A percentile compares a stretch with the other conserved stretches of the same genome.
Conservation (phyloP, 2,888 invertebrate species). For the Linyphia triangularis region DNA sequence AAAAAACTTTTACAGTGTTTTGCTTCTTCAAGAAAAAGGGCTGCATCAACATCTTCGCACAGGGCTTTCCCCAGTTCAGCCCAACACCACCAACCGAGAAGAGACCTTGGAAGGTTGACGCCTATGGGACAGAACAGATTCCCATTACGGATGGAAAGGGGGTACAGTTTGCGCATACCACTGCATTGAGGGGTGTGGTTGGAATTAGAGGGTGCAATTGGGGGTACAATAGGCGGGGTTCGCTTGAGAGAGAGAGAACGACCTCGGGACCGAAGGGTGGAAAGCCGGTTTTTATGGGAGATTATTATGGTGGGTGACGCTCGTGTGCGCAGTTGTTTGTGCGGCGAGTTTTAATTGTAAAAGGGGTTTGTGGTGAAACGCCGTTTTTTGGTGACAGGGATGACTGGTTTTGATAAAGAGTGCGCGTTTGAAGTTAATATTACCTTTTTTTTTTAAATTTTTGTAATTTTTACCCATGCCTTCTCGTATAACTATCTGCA, state of each 20-base stretch:
- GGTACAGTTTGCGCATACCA: background rate
- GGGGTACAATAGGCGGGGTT: background rate
- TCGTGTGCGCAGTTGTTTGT: background rate
- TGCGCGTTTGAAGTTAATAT: no score
- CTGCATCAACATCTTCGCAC: no score
- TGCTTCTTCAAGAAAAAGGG: no score
- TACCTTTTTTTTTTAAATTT: no score
- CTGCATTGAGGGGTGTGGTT: background rate
- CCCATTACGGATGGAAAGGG: slow-evolving; percentile 22
- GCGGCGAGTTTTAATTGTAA: background rate
- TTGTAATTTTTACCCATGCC: no score
- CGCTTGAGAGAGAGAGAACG: no score
- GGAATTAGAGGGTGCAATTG: background rate
- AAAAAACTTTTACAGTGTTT: no score
- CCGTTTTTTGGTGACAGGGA: no score
- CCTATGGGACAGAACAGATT: slow-evolving; percentile 57
- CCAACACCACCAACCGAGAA: slow-evolving; percentile 36
- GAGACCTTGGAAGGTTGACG: slow-evolving; percentile 60
- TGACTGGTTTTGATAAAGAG: no score
- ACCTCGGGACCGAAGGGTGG: background rate
- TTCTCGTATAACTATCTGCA: no score
- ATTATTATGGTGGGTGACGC: background rate
- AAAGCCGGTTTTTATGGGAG: background rate
- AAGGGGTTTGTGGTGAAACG: background rate
- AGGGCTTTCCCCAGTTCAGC: slow-evolving; percentile 69